Evolutionary conservation across 2,888 invertebrate species (phyloP).

Genomic region (Piscicola geometra): DNA sequence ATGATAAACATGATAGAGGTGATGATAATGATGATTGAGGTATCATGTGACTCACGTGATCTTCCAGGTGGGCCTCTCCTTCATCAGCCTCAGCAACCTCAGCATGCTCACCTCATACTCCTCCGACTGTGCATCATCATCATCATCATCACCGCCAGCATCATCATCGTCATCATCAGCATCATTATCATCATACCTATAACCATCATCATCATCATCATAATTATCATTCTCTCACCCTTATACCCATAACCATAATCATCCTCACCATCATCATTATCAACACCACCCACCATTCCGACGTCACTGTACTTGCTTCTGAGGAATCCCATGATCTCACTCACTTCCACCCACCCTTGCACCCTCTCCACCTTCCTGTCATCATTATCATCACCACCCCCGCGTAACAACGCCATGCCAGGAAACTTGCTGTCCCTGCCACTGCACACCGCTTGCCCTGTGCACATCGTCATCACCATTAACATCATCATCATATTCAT

Average conservation of each 20-base stretch:
- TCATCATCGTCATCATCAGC: not conserved
- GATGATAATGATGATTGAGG: too few species aligned
- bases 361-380: not conserved
- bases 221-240: slow-evolving; percentile 13
- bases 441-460: slow-evolving; percentile 3
- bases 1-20: too few species aligned
- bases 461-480: not conserved
- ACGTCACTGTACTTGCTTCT: slow-evolving; percentile 16
- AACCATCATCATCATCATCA: not conserved
- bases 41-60: slow-evolving; percentile 14
- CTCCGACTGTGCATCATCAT: not conserved
- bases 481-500: too few species aligned
- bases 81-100: slow-evolving; percentile 1
- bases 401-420: not conserved
- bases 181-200: not conserved
- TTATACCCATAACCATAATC: not conserved
- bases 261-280: not conserved
- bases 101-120: slow-evolving; percentile 24
- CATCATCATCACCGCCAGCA: not conserved
- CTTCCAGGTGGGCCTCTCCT: slow-evolving; percentile 17
- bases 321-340: not conserved
- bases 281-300: slow-evolving; percentile 14
- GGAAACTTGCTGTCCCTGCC: not conserved
- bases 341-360: not conserved
- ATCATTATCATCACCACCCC: not conserved